Conservation (phyloP, 2,113 vertebrate species). For the Camelus bactrianus region DNA sequence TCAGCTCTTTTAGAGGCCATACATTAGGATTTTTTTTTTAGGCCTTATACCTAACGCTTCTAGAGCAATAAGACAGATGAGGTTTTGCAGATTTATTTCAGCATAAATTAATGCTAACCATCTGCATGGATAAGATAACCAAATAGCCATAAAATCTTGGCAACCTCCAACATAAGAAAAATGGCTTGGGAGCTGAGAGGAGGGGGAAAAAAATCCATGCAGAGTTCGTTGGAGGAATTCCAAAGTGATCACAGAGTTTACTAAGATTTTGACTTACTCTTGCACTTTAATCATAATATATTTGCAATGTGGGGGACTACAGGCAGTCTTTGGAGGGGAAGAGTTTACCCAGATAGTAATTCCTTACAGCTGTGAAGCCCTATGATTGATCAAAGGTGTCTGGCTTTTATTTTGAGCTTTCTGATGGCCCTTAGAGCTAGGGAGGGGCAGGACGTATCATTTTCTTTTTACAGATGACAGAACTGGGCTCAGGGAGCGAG, state of each 20-base stretch:
- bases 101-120: constrained; percentile 78
- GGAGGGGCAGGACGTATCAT: background rate
- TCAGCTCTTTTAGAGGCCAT: background rate
- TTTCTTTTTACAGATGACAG: background rate
- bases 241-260: constrained; percentile 52
- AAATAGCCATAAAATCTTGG: constrained; percentile 79
- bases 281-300: constrained; percentile 11
- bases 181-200: constrained; percentile 47
- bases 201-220: background rate
- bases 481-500: background rate
- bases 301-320: background rate
- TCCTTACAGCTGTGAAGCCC: background rate
- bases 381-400: background rate
- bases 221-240: constrained; percentile 59
- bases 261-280: background rate
- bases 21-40: constrained; percentile 36
- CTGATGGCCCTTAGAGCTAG: background rate
- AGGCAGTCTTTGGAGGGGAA: background rate
- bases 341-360: background rate
- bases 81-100: constrained; percentile 75
- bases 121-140: constrained; percentile 81
- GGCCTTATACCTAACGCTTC: constrained; percentile 41
- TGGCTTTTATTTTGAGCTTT: background rate
- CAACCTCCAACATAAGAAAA: constrained; percentile 64
- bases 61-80: constrained; percentile 71